A percentile compares a stretch with the other conserved stretches of the same genome.
phyloP scores from a whole-genome alignment of 2,113 vertebrate genomes.

The Caracal caracal region DNA sequence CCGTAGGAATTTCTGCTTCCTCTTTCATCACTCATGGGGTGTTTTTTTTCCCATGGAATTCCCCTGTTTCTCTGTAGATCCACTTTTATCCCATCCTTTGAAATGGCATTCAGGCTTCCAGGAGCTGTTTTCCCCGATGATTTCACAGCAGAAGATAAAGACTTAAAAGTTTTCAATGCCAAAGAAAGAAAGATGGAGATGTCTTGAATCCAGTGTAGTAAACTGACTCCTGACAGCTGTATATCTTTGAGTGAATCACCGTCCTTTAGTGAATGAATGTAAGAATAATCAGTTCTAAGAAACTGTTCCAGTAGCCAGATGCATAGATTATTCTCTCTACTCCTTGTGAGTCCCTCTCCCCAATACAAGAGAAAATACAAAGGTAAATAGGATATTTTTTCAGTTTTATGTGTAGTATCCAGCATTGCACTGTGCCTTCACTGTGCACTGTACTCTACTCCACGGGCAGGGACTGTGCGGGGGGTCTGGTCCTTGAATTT shows the following conservation, averaged over 20 bases:
- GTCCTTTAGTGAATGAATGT: not conserved
- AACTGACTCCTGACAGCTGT: not conserved
- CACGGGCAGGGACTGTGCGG: not conserved
- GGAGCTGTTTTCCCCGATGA: slow-evolving; percentile 39
- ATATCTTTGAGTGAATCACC: not conserved
- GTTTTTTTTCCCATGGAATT: slow-evolving; percentile 53
- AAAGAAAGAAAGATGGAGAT: not conserved
- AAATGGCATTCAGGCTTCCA: slow-evolving; percentile 7
- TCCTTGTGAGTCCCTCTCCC: not conserved
- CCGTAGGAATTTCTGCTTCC: slow-evolving; percentile 26
- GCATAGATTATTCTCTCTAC: not conserved
- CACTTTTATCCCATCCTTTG: slow-evolving; percentile 46
- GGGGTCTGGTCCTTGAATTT: not conserved
- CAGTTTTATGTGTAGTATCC: not conserved
- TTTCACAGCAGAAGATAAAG: slow-evolving; percentile 37
- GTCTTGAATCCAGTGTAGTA: not conserved
- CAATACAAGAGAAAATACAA: not conserved
- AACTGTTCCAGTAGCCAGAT: not conserved
- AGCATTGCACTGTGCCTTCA: not conserved
- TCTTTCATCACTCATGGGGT: not conserved
- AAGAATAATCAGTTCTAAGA: not conserved
- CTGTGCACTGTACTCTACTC: not conserved
- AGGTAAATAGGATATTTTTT: not conserved
- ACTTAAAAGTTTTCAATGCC: slow-evolving; percentile 30
- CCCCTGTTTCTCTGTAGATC: slow-evolving; percentile 43